phyloP scores from a whole-genome alignment of 2,797 vertebrate species.

The Thalassophryne amazonica region DNA sequence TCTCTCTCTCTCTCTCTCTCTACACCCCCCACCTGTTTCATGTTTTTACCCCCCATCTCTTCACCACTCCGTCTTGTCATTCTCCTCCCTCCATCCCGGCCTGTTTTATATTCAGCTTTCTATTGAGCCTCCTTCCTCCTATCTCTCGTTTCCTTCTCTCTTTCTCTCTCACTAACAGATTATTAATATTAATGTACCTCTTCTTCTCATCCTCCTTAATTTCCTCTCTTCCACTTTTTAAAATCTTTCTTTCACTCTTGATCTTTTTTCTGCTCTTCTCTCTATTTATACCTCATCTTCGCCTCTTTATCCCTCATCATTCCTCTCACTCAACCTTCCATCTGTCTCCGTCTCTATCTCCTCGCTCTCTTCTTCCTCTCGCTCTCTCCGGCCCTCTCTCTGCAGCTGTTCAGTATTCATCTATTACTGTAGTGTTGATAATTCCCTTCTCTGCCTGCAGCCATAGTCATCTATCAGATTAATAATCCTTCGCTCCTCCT shows the following conservation, averaged over 20 bases:
- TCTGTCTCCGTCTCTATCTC: constrained; percentile 48
- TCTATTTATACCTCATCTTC: constrained; percentile 60
- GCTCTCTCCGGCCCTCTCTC: constrained; percentile 46
- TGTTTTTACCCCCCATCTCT: constrained; percentile 55
- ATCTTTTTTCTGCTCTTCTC: constrained; percentile 47
- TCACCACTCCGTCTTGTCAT: constrained; percentile 45
- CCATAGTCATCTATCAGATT: constrained; percentile 81
- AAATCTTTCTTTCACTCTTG: constrained; percentile 36
- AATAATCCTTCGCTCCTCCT: constrained; percentile 68
- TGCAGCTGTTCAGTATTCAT: constrained; percentile 78
- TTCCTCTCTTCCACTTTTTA: constrained; percentile 30
- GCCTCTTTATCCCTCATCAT: constrained; percentile 57
- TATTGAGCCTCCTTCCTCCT: constrained; percentile 39
- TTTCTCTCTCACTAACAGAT: constrained; percentile 54
- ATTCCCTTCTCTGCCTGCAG: constrained; percentile 76
- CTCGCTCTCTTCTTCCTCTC: constrained; percentile 21
- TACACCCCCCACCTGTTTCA: constrained; percentile 49
- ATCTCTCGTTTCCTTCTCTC: constrained; percentile 28
- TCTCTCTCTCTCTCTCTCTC: neutral
- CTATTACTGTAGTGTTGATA: constrained; percentile 81
- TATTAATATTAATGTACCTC: constrained; percentile 71
- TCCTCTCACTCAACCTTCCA: constrained; percentile 58
- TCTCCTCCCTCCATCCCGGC: constrained; percentile 53
- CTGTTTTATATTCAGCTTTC: constrained; percentile 65
- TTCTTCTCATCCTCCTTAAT: constrained; percentile 43